Evolutionary conservation across 2,113 vertebrate species (phyloP).

Genomic region (Cyanoliseus patagonus): DNA sequence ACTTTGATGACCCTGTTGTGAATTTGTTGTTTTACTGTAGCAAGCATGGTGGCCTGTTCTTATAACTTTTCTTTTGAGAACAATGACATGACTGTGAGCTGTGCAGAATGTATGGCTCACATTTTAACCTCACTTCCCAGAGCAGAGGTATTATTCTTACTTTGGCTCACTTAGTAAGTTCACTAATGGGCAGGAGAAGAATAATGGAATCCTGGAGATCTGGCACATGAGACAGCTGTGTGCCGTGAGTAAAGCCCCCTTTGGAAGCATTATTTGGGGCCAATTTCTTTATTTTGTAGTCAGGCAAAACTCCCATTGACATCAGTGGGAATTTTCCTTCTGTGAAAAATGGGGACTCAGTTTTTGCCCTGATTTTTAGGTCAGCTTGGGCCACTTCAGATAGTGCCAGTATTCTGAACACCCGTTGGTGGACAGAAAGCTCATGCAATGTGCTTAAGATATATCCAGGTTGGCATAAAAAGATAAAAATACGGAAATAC

Average conservation of each 20-base stretch:
- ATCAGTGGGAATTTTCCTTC: conserved; percentile 43
- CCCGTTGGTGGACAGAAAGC: neutral
- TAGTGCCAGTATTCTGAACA: neutral
- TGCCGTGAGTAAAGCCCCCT: neutral
- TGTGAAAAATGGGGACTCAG: neutral
- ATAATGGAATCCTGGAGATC: conserved; percentile 35
- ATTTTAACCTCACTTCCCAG: conserved; percentile 12
- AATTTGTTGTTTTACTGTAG: neutral
- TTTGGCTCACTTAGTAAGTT: conserved; percentile 6
- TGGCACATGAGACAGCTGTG: conserved; percentile 31
- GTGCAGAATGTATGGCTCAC: neutral
- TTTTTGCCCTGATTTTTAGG: conserved; percentile 14
- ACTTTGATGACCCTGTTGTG: neutral
- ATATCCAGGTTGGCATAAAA: neutral
- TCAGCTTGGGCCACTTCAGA: neutral
- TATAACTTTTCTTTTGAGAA: neutral
- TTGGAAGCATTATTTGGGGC: conserved; percentile 21
- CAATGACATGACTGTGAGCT: neutral
- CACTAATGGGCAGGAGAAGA: neutral
- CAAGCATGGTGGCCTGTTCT: neutral
- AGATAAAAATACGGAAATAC: neutral
- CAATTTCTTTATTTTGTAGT: conserved; percentile 38
- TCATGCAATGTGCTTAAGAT: neutral
- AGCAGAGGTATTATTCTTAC: conserved; percentile 6
- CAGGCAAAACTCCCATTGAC: conserved; percentile 47